phyloP scores from a whole-genome alignment of 2,888 invertebrate genomes.

The Epirrita christyi region DNA sequence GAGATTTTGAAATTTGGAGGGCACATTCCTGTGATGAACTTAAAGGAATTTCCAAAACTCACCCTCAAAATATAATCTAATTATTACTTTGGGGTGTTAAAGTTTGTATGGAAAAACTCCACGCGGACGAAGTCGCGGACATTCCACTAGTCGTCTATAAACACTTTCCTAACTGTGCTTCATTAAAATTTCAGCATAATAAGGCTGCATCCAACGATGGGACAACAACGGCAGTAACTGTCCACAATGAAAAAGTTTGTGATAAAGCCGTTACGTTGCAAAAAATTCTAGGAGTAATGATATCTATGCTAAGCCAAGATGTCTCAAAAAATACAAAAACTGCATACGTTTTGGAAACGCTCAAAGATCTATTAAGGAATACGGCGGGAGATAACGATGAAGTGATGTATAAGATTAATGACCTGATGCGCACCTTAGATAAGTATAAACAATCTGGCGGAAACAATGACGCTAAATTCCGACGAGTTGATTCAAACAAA shows the following conservation, averaged over 20 bases:
- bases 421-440: constrained; percentile 32
- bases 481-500: background rate
- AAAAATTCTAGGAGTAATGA: constrained; percentile 19
- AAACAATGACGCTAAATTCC: background rate
- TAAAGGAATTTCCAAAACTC: too few relatives aligned
- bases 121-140: too few relatives aligned
- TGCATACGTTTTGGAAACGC: constrained; percentile 14
- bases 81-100: too few relatives aligned
- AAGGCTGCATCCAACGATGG: background rate
- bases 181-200: constrained; percentile 9
- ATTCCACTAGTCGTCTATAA: too few relatives aligned
- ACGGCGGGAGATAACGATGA: constrained; percentile 25
- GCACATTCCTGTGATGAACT: too few relatives aligned
- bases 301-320: constrained; percentile 25
- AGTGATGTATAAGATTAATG: constrained; percentile 32
- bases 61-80: too few relatives aligned
- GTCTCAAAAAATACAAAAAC: constrained; percentile 25
- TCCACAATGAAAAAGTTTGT: constrained; percentile 17
- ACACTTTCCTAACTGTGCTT: background rate
- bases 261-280: constrained; percentile 22
- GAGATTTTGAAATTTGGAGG: too few relatives aligned
- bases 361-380: constrained; percentile 24
- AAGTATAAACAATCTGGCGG: constrained; percentile 21
- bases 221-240: background rate
- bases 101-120: too few relatives aligned